phyloP scores from a whole-genome alignment of 2,797 vertebrate genomes.

The Notoglanidium macrostoma region DNA sequence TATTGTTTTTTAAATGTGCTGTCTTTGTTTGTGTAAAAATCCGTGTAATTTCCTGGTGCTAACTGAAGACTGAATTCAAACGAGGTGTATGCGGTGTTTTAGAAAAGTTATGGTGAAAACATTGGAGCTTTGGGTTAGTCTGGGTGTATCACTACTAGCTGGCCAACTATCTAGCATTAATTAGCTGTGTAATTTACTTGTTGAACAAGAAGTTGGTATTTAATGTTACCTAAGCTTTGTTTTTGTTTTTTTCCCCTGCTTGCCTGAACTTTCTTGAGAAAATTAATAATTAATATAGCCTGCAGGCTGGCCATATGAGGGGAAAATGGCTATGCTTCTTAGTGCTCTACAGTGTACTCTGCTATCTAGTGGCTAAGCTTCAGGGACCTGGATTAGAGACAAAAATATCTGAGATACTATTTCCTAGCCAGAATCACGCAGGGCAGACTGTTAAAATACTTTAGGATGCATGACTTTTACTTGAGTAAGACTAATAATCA shows the following conservation, averaged over 20 bases:
- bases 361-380: background rate
- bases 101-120: background rate
- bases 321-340: background rate
- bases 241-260: too few species aligned
- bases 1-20: background rate
- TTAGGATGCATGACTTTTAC: background rate
- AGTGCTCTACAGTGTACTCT: background rate
- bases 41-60: background rate
- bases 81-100: background rate
- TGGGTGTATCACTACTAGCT: background rate
- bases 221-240: background rate
- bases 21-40: background rate
- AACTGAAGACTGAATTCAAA: background rate
- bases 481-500: background rate
- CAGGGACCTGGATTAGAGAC: background rate
- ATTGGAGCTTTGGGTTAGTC: background rate
- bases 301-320: background rate
- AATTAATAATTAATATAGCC: constrained; percentile 5
- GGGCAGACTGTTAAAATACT: background rate
- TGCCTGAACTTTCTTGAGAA: background rate
- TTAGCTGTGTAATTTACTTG: background rate
- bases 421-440: background rate
- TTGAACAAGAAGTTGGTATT: background rate
- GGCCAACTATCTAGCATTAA: background rate
- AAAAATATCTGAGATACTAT: background rate